Evolutionary conservation across 1,140 invertebrate species (phyloP).

Genomic region (Sycophaga agraensis): DNA sequence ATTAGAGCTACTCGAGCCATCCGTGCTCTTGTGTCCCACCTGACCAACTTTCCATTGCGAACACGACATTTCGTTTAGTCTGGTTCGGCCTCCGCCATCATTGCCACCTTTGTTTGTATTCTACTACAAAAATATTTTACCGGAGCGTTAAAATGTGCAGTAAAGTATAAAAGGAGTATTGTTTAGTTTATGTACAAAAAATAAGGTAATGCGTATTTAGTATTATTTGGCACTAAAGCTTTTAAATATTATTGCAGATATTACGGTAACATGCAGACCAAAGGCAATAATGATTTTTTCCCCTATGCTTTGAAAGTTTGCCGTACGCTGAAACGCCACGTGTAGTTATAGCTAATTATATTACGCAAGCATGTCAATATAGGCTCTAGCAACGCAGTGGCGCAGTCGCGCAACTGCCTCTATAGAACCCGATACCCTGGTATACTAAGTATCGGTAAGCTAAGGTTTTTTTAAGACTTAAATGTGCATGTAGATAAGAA

Average conservation of each 20-base stretch:
- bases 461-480: no score
- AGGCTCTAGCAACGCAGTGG: constrained; percentile 12
- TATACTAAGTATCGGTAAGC: constrained; percentile 5
- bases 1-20: constrained; percentile 18
- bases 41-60: constrained; percentile 10
- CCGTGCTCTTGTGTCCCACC: no score
- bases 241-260: no score
- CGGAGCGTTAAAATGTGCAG: no score
- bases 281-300: constrained; percentile 27
- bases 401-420: background rate
- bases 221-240: no score
- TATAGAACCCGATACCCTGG: background rate
- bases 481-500: no score
- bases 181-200: no score
- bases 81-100: constrained; percentile 7
- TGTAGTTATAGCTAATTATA: constrained; percentile 28
- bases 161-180: no score
- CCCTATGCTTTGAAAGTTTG: constrained; percentile 11
- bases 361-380: constrained; percentile 25
- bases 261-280: no score
- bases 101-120: background rate
- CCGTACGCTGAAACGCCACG: constrained; percentile 29
- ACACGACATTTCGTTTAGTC: constrained; percentile 15
- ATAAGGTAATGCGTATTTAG: no score
- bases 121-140: no score